Evolutionary conservation across 2,797 vertebrate species (phyloP), one percentile per base, ranked within the genome.

Genomic region (Percopsis omiscomaycus): DNA sequence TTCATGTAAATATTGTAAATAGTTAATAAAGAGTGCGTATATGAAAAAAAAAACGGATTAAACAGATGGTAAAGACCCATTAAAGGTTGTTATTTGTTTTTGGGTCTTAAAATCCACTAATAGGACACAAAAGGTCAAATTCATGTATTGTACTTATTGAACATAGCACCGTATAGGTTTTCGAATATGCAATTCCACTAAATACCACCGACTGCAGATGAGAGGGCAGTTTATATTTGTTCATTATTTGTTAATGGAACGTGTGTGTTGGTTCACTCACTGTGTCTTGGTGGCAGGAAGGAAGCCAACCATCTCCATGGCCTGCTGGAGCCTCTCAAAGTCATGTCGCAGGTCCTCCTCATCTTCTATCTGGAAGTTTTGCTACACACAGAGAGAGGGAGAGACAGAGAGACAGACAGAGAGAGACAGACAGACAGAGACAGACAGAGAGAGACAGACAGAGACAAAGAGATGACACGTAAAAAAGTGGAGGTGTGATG

Each of bases 231-330:
- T n/a, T 2, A 16, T 9, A n/a, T 16, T 51, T 16, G 5, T 51
- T 51, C 10, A 45, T 28, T 27, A 0, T 47, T 15, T 15, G 29
- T 59, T 45, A 3, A 50, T 8, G 15, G 13, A 61, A 52, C 11
- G 6, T 11, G 8, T 56, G 68, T 4, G 29, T 50, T 42, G 27
- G 37, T 73, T 58, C 48, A 88, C 96, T 94, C 66, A 99, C 98
- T 98, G 97, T 67, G 94, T 98, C 87, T 94, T 98, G 55, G 97
- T 99, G 67, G 95, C 92, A 0, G 95, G 90, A 61, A 98, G 96
- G 83, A 99, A 99, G 79, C 98, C 98, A 77, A 99, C 98, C 98
- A 99, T 99, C 89, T 99, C 97, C 98, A 99, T 99, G 42, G 98
- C 98, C 89, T 98, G 97, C 85, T 99, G 97, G 54, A 99, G 89